Evolutionary conservation across 2,888 invertebrate species (phyloP).

Genomic region (Apoderus coryli): DNA sequence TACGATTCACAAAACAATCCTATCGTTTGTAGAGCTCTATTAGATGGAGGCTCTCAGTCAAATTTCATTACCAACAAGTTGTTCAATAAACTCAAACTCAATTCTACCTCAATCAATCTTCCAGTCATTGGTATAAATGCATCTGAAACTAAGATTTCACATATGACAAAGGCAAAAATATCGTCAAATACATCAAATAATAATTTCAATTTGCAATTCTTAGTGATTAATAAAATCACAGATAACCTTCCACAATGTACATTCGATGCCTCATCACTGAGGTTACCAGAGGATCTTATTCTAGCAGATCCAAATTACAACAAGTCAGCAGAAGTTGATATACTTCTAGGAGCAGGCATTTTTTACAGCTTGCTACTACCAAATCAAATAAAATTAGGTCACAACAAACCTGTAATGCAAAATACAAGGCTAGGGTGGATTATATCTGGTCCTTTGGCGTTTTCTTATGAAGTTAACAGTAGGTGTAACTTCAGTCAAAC

Average conservation of each 20-base stretch:
- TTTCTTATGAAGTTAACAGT: not conserved
- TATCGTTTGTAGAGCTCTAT: too few relatives aligned
- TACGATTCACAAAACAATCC: too few relatives aligned
- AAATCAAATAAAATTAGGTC: conserved; percentile 10
- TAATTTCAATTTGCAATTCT: conserved; percentile 7
- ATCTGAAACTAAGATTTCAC: conserved; percentile 4
- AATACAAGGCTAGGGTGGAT: conserved; percentile 13
- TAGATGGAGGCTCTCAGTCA: too few relatives aligned
- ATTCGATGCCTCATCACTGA: conserved; percentile 5
- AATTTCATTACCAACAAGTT: too few relatives aligned
- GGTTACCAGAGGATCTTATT: conserved; percentile 9
- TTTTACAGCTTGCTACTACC: conserved; percentile 11
- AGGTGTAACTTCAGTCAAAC: conserved; percentile 13
- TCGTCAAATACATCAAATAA: too few relatives aligned
- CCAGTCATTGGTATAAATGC: conserved; percentile 11
- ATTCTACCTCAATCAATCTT: conserved; percentile 6
- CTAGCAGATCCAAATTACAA: conserved; percentile 12
- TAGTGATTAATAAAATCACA: conserved; percentile 12
- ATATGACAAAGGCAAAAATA: conserved; percentile 4
- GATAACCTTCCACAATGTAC: conserved; percentile 8
- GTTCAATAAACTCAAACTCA: conserved; percentile 4
- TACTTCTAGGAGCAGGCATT: conserved; percentile 10
- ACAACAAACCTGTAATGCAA: conserved; percentile 10
- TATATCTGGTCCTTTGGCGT: conserved; percentile 9
- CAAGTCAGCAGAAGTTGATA: conserved; percentile 4